Evolutionary conservation across 1,140 invertebrate species (phyloP), one percentile per base, ranked within the genome.

Genomic region (Drosophila seguyi): DNA sequence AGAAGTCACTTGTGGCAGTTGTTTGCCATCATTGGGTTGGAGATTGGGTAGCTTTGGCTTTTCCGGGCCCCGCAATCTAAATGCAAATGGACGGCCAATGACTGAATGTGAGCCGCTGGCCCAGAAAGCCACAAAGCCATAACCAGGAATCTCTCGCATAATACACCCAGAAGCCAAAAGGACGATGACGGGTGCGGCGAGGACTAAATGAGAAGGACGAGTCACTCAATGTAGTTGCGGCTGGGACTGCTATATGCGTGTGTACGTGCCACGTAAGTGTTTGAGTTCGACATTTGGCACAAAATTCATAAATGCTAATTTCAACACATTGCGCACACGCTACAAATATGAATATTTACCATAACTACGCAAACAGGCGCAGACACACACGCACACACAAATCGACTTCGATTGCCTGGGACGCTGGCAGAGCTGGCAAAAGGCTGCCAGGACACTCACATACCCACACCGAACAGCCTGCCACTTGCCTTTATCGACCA

Each of bases 291-390:
- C 81, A 85, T 90, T 90, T 90, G 85, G 81, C 75, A 90, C 77
- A 84, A 90, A 90, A 90, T 90, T 90, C 85, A 90, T 90, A 90
- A 90, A 90, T 90, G 85, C 85, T 90, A 90, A 90, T 90, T 90
- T 90, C 85, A 90, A 90, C 85, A 90, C 85, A 90, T 90, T 90
- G 85, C 87, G 85, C 85, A 90, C 79, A 85, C 85, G 85, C 87
- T 90, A 90, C 85, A 90, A 90, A 90, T 90, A 90, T 90, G 85
- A 90, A 90, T 90, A 90, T 90, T 90, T 90, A 90, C 85, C 85
- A 90, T 90, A 85, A 90, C 84, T 90, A 85, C 74, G 78, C 81
- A 81, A 80, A 76, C 85, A 84, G 77, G 47, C 36, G 62, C 55
- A 79, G 39, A 59, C 71, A 68, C 71, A 63, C 25, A 25, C 65